phyloP scores from a whole-genome alignment of 2,113 vertebrate species.

The Labrus mixtus region DNA sequence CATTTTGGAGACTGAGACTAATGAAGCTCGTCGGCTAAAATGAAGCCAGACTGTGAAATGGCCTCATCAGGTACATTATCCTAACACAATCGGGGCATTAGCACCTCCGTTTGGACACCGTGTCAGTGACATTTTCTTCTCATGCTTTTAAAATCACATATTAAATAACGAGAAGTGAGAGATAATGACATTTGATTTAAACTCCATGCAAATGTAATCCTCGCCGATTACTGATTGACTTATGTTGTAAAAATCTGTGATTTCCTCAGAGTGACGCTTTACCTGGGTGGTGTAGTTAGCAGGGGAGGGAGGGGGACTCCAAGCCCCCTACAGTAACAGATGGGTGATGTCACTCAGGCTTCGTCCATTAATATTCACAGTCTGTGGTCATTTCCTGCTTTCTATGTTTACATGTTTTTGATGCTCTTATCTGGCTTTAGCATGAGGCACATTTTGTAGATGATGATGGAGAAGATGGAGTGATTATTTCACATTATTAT shows the following conservation, averaged over 20 bases:
- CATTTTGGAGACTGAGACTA: slow-evolving; percentile 76
- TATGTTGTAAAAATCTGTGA: neutral
- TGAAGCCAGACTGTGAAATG: slow-evolving; percentile 79
- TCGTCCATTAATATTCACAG: no score
- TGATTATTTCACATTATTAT: no score
- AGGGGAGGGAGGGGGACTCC: no score
- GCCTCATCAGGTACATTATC: slow-evolving; percentile 83
- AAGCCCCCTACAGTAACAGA: no score
- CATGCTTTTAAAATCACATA: slow-evolving; percentile 40
- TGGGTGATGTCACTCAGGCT: no score
- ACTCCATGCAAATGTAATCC: slow-evolving; percentile 11
- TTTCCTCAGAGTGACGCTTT: no score
- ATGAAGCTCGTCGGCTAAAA: slow-evolving; percentile 81
- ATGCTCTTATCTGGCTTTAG: no score
- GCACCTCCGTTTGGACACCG: slow-evolving; percentile 57
- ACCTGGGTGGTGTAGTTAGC: no score
- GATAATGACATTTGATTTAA: slow-evolving; percentile 27
- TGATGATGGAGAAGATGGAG: no score
- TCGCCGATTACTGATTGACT: neutral
- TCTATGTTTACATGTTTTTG: no score
- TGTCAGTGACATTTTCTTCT: slow-evolving; percentile 29
- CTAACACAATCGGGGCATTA: slow-evolving; percentile 73
- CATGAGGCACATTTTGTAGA: no score
- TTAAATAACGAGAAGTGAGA: slow-evolving; percentile 39
- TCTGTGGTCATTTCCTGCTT: no score